These are phyloP conservation scores for Stenichneumon culpator DNA, from an alignment of 2,888 invertebrate genomes.

Conservation along the genomic window DNA sequence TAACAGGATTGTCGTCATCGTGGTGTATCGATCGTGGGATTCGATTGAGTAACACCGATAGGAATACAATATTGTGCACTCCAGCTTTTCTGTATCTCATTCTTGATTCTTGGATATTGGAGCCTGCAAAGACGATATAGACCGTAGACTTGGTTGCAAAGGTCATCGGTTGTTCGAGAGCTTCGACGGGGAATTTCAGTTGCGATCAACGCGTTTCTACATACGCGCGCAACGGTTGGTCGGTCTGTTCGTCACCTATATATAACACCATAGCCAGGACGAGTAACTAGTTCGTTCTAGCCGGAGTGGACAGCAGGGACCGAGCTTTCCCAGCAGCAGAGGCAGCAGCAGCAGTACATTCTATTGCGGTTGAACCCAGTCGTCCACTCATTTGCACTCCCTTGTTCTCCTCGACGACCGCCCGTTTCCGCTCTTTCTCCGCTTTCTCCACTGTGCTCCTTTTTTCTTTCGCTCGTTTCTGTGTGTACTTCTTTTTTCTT, in stretches of 20 bases:
- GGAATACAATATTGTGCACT: not conserved
- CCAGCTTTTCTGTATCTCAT: not conserved
- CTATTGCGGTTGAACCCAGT: slow-evolving; percentile 78
- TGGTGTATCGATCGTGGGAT: not conserved
- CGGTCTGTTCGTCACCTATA: slow-evolving; percentile 1
- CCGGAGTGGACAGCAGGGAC: slow-evolving; percentile 52
- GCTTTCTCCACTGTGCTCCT: slow-evolving; percentile 54
- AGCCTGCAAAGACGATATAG: too few relatives aligned
- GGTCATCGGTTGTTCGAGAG: slow-evolving; percentile 23
- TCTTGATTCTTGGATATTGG: too few relatives aligned
- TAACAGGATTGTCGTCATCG: not conserved
- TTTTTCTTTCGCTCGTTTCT: slow-evolving; percentile 19
- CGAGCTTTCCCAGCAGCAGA: slow-evolving; percentile 54
- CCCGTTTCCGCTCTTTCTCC: slow-evolving; percentile 67
- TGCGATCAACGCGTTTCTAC: slow-evolving; percentile 45
- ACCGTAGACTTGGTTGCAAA: not conserved
- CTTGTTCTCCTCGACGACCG: slow-evolving; percentile 73
- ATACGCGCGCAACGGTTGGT: slow-evolving; percentile 26
- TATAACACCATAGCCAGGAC: slow-evolving; percentile 17
- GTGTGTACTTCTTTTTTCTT: slow-evolving; percentile 4
- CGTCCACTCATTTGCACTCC: slow-evolving; percentile 81
- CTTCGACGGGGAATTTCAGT: slow-evolving; percentile 38
- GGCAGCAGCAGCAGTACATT: slow-evolving; percentile 71
- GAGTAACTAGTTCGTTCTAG: slow-evolving; percentile 57
- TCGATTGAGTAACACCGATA: not conserved